Evolutionary conservation across 2,888 invertebrate genomes (phyloP).

Genomic region (Belgica antarctica): DNA sequence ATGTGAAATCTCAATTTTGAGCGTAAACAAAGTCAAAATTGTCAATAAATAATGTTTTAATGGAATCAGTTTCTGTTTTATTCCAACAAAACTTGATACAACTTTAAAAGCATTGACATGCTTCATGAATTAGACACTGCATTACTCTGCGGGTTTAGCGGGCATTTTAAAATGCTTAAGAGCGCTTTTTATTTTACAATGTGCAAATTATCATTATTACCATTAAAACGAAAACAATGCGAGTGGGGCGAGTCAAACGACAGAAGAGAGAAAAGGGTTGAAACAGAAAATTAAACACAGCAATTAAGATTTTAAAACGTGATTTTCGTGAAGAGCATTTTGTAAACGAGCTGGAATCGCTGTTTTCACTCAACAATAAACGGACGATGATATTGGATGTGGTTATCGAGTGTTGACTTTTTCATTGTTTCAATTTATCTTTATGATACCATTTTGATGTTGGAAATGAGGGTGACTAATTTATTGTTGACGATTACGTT

Average conservation of each 20-base stretch:
- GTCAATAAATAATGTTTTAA: too few relatives aligned
- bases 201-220: constrained; percentile 28
- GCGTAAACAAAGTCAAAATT: too few relatives aligned
- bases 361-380: constrained; percentile 12
- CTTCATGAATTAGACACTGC: too few relatives aligned
- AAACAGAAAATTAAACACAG: constrained; percentile 26
- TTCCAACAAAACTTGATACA: too few relatives aligned
- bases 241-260: background rate
- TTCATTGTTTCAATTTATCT: constrained; percentile 39
- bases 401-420: constrained; percentile 38
- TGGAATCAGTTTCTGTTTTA: too few relatives aligned
- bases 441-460: constrained; percentile 37
- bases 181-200: too few relatives aligned
- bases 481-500: too few relatives aligned
- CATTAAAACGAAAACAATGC: background rate
- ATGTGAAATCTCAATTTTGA: constrained; percentile 9
- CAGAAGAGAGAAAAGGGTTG: constrained; percentile 12
- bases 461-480: too few relatives aligned
- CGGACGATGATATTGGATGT: constrained; percentile 11
- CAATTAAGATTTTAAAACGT: constrained; percentile 37
- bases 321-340: constrained; percentile 26
- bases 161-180: too few relatives aligned
- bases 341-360: constrained; percentile 29
- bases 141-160: too few relatives aligned
- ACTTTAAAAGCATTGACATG: too few relatives aligned